Conservation (phyloP, 2,113 vertebrate genomes). For the Elaphurus davidianus region DNA sequence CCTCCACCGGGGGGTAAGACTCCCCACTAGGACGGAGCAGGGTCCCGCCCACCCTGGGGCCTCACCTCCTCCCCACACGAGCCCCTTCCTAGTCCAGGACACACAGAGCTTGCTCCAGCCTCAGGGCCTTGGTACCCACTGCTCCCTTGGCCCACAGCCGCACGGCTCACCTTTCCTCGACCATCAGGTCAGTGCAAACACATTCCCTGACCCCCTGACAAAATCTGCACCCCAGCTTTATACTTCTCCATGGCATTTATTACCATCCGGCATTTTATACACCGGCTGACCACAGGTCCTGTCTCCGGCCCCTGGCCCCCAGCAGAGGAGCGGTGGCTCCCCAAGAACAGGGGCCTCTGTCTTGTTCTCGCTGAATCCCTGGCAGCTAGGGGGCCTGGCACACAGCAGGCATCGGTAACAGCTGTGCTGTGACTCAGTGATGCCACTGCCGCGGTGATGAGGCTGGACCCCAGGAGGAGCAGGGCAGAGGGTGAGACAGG, state of each 20-base stretch:
- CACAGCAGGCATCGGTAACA: not conserved
- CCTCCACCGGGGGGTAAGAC: fast-evolving
- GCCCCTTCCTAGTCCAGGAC: not conserved
- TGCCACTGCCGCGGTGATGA: not conserved
- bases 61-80: not conserved
- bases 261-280: fast-evolving
- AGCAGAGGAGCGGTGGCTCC: fast-evolving
- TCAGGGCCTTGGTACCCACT: not conserved
- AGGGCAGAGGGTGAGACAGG: not conserved
- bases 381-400: not conserved
- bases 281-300: fast-evolving
- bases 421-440: not conserved
- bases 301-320: fast-evolving
- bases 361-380: not conserved
- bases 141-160: not conserved
- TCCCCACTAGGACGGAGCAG: not conserved
- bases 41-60: fast-evolving
- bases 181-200: not conserved
- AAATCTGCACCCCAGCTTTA: not conserved
- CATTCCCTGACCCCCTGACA: not conserved
- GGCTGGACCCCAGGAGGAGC: no score
- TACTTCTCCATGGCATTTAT: not conserved
- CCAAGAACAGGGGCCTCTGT: not conserved
- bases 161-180: not conserved
- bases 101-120: not conserved